phyloP scores from a whole-genome alignment of 2,888 invertebrate genomes.

The Rhamnusium bicolor region DNA sequence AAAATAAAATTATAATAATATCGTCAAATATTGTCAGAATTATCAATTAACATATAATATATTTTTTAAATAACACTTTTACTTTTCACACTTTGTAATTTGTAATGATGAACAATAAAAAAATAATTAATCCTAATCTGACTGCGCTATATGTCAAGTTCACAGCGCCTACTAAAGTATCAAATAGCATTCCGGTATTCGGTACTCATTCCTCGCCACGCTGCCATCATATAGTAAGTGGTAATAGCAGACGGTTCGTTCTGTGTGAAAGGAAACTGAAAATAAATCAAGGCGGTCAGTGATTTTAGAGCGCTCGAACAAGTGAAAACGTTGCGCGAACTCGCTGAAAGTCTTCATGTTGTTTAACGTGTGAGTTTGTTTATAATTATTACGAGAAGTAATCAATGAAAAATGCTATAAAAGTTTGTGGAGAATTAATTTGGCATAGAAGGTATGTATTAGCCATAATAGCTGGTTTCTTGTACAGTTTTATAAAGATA shows the following conservation, averaged over 20 bases:
- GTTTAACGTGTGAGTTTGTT: slow-evolving; percentile 3
- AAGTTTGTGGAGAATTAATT: not conserved
- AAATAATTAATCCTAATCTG: slow-evolving; percentile 24
- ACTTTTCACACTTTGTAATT: slow-evolving; percentile 4
- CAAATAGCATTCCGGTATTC: slow-evolving; percentile 9
- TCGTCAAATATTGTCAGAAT: not conserved
- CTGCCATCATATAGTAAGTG: slow-evolving; percentile 13
- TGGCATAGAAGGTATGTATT: slow-evolving; percentile 12
- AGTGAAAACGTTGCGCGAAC: slow-evolving; percentile 22
- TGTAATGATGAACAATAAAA: slow-evolving; percentile 3
- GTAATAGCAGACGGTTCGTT: slow-evolving; percentile 25
- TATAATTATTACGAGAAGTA: not conserved
- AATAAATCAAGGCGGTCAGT: slow-evolving; percentile 39
- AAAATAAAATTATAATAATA: not conserved
- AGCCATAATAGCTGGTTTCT: not conserved
- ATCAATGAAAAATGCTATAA: not conserved
- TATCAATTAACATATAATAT: not conserved
- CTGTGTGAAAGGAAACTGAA: slow-evolving; percentile 43
- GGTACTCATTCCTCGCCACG: slow-evolving; percentile 6
- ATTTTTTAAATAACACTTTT: not conserved
- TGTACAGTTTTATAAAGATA: not conserved
- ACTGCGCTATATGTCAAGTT: slow-evolving; percentile 26
- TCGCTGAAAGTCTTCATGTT: not conserved
- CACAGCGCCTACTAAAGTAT: slow-evolving; percentile 28
- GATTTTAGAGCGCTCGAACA: slow-evolving; percentile 34